These are phyloP conservation scores for Limnephilus marmoratus DNA, from an alignment of 2,888 invertebrate species.

Conservation along the genomic window DNA sequence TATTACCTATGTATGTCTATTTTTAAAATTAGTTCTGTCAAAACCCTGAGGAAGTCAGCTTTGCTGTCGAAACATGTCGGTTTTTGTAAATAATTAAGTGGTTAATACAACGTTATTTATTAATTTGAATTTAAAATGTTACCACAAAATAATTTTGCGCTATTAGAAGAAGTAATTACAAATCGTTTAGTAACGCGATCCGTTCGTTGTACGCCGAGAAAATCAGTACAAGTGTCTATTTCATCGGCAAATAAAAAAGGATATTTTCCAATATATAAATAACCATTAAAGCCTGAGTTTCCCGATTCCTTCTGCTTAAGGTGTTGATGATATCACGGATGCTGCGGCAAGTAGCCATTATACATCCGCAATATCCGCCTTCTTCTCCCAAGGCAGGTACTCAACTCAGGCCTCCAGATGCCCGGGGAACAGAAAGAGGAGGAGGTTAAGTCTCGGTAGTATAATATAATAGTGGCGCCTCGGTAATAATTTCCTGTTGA, in stretches of 20 bases:
- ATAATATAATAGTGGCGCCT: background rate
- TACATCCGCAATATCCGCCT: background rate
- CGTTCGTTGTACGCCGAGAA: background rate
- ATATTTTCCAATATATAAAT: background rate
- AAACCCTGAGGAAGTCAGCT: too few relatives aligned
- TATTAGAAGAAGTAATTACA: too few relatives aligned
- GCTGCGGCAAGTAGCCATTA: background rate
- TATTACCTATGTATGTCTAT: too few relatives aligned
- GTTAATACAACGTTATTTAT: too few relatives aligned
- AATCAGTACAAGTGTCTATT: background rate
- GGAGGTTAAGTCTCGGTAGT: background rate
- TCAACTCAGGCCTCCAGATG: background rate
- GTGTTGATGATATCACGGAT: background rate
- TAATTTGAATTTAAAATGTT: too few relatives aligned
- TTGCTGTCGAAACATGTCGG: too few relatives aligned
- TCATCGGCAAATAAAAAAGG: background rate
- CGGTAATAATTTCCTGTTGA: background rate
- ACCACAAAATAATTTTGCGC: too few relatives aligned
- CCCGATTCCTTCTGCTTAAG: background rate
- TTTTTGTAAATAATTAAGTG: too few relatives aligned
- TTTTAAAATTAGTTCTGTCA: too few relatives aligned
- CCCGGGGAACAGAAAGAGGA: background rate
- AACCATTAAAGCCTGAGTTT: background rate
- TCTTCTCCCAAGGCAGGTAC: background rate
- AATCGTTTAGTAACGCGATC: background rate